phyloP scores from a whole-genome alignment of 2,113 vertebrate genomes.

The Colossoma macropomum region DNA sequence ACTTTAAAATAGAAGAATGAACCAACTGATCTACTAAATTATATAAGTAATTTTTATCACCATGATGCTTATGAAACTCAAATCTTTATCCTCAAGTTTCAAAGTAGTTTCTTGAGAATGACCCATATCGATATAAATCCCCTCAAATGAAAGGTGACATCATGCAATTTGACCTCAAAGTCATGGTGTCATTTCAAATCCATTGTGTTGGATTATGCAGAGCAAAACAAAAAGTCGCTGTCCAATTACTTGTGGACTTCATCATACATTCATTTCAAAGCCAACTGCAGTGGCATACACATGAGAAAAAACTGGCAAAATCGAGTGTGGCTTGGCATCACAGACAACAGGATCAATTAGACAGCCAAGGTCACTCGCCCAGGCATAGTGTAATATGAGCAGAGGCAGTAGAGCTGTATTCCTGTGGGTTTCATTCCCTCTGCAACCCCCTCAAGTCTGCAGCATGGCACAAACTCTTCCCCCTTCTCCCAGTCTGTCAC shows the following conservation, averaged over 20 bases:
- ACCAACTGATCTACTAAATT: no score
- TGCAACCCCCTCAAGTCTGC: background rate
- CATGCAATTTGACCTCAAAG: no score
- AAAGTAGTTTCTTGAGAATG: no score
- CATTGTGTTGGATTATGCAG: no score
- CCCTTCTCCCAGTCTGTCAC: constrained; percentile 1
- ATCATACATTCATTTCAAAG: background rate
- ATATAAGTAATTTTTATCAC: no score
- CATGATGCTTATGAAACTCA: no score
- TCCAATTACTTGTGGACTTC: background rate
- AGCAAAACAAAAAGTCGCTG: background rate
- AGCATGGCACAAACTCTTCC: background rate
- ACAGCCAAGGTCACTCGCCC: constrained; percentile 47
- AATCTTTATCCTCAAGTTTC: no score
- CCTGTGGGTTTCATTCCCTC: background rate
- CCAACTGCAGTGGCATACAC: background rate
- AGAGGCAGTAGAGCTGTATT: background rate
- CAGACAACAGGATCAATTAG: constrained; percentile 29
- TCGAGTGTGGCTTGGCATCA: constrained; percentile 23
- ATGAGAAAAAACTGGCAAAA: background rate
- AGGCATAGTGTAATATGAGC: constrained; percentile 34
- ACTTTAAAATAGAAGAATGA: no score
- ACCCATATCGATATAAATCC: no score
- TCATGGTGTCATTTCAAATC: no score
- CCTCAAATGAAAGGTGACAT: no score